A percentile compares a stretch with the other conserved stretches of the same genome.
Conservation (phyloP, 1,140 invertebrate species). For the Latrodectus geometricus region DNA sequence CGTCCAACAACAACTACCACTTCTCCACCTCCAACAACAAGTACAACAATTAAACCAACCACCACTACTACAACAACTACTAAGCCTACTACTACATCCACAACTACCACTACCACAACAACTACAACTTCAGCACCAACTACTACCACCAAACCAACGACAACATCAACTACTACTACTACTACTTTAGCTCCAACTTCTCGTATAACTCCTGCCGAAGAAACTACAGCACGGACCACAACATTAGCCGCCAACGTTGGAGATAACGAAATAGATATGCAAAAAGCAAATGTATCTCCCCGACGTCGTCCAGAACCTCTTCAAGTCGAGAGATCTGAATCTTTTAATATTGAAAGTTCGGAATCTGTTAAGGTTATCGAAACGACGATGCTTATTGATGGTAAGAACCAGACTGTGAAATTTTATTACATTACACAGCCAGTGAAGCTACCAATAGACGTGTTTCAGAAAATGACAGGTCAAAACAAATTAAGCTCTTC, state of each 20-base stretch:
- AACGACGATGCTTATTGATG: conserved; percentile 56
- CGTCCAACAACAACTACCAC: conserved; percentile 6
- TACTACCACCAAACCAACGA: not conserved
- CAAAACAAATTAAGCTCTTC: not conserved
- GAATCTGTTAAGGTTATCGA: conserved; percentile 55
- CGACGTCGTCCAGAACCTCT: conserved; percentile 42
- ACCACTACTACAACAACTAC: conserved; percentile 17
- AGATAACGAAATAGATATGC: conserved; percentile 55
- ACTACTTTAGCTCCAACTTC: not conserved
- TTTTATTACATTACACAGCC: conserved; percentile 58
- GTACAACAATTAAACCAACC: conserved; percentile 14
- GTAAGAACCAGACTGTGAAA: conserved; percentile 54
- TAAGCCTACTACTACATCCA: conserved; percentile 11
- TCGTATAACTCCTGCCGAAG: conserved; percentile 27
- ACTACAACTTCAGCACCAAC: conserved; percentile 17
- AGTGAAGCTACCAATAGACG: conserved; percentile 43
- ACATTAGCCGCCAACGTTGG: conserved; percentile 9
- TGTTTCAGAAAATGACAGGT: conserved; percentile 43
- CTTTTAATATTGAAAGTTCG: conserved; percentile 33
- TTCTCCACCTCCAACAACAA: not conserved
- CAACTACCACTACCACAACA: conserved; percentile 9
- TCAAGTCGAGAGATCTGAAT: conserved; percentile 13
- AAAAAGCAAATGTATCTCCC: conserved; percentile 5
- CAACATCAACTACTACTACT: conserved; percentile 6
- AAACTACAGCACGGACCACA: conserved; percentile 19